Conservation (phyloP, 2,797 vertebrate species). For the Eupleurogrammus muticus region DNA sequence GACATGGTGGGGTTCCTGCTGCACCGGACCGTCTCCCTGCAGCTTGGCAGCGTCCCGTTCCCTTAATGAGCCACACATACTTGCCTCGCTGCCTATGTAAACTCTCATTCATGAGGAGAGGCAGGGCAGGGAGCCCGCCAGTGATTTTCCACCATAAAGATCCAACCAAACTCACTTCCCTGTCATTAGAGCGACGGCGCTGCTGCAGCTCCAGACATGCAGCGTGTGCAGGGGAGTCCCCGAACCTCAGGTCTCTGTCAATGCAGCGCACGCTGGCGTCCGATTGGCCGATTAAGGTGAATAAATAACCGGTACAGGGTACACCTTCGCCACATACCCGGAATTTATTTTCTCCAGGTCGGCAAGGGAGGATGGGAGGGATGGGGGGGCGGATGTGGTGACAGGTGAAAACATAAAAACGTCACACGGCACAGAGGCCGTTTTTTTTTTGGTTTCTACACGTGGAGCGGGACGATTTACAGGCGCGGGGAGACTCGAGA, state of each 20-base stretch:
- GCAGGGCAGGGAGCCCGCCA: constrained; percentile 53
- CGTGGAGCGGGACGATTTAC: constrained; percentile 6
- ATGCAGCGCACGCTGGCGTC: background rate
- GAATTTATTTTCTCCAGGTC: background rate
- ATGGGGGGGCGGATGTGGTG: background rate
- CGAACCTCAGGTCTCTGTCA: constrained; percentile 11
- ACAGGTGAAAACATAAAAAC: constrained; percentile 15
- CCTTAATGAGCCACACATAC: constrained; percentile 59
- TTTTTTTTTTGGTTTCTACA: background rate
- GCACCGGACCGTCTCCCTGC: constrained; percentile 20
- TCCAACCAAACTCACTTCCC: constrained; percentile 64
- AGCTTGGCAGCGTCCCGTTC: constrained; percentile 37
- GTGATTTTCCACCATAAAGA: constrained; percentile 72
- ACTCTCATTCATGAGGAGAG: constrained; percentile 75
- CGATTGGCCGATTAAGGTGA: background rate
- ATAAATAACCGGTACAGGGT: too few relatives aligned
- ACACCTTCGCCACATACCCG: background rate
- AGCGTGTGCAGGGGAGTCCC: constrained; percentile 30
- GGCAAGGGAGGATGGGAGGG: too few relatives aligned
- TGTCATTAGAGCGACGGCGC: constrained; percentile 52
- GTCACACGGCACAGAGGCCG: background rate
- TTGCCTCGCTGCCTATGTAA: constrained; percentile 69
- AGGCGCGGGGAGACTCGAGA: background rate
- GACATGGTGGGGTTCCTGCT: constrained; percentile 1
- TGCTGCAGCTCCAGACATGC: constrained; percentile 53